phyloP scores from a whole-genome alignment of 2,113 vertebrate genomes.

The Trochalopteron elliotii region DNA sequence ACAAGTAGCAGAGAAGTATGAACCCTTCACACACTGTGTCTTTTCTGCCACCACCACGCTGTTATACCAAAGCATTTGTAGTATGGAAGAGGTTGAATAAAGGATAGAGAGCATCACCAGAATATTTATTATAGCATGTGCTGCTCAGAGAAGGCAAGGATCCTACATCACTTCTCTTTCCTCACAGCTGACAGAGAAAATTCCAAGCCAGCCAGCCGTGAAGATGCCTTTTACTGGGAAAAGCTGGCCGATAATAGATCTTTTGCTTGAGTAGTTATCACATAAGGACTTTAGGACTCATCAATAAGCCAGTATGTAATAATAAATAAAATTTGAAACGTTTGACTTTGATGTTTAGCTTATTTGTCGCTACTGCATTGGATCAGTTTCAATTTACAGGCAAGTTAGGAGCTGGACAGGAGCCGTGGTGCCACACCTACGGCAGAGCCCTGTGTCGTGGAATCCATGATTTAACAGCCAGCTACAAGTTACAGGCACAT shows the following conservation, averaged over 20 bases:
- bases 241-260: background rate
- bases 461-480: background rate
- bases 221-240: background rate
- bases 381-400: background rate
- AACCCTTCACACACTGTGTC: background rate
- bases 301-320: background rate
- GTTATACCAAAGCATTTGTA: background rate
- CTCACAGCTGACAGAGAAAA: background rate
- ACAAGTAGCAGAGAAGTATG: background rate
- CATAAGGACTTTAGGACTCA: background rate
- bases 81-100: background rate
- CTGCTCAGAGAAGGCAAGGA: background rate
- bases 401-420: background rate
- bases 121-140: background rate
- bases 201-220: background rate
- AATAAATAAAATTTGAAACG: slow-evolving; percentile 14
- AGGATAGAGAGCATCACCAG: background rate
- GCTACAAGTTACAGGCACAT: background rate
- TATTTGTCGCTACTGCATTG: background rate
- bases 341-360: background rate
- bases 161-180: background rate
- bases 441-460: background rate
- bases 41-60: background rate
- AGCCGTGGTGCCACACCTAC: background rate
- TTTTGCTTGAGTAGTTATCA: background rate